phyloP scores from a whole-genome alignment of 2,888 invertebrate genomes.

The Slavum lentiscoides region DNA sequence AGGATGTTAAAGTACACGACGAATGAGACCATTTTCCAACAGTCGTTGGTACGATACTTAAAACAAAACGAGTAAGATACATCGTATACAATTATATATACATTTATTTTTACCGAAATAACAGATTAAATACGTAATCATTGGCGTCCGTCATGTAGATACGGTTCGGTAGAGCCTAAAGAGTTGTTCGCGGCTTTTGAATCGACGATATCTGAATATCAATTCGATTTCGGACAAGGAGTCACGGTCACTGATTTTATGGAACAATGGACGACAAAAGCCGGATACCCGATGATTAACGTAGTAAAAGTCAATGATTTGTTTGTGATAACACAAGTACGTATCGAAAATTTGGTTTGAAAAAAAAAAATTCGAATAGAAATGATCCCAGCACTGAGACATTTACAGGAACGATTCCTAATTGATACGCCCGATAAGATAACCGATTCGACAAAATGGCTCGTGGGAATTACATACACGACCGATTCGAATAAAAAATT shows the following conservation, averaged over 20 bases:
- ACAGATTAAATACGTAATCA: not conserved
- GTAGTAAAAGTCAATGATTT: slow-evolving; percentile 62
- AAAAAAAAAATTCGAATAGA: not conserved
- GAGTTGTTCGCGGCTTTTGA: slow-evolving; percentile 50
- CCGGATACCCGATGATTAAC: slow-evolving; percentile 70
- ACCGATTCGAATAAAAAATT: slow-evolving; percentile 57
- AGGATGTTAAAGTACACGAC: slow-evolving; percentile 18
- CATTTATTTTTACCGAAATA: not conserved
- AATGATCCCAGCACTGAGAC: not conserved
- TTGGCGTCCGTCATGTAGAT: not conserved
- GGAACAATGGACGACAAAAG: slow-evolving; percentile 74
- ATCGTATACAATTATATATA: not conserved
- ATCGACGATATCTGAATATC: slow-evolving; percentile 60
- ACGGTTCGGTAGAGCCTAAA: slow-evolving; percentile 44
- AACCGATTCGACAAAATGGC: slow-evolving; percentile 61
- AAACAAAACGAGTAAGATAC: not conserved
- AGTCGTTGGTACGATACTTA: slow-evolving; percentile 9
- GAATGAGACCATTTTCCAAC: slow-evolving; percentile 7
- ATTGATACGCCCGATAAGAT: slow-evolving; percentile 18
- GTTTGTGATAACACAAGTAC: slow-evolving; percentile 63
- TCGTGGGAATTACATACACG: slow-evolving; percentile 66
- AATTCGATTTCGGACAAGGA: not conserved
- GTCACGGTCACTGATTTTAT: slow-evolving; percentile 65
- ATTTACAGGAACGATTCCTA: slow-evolving; percentile 13
- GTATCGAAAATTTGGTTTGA: not conserved